Conservation (phyloP, 2,113 vertebrate species). For the Dinomys branickii region DNA sequence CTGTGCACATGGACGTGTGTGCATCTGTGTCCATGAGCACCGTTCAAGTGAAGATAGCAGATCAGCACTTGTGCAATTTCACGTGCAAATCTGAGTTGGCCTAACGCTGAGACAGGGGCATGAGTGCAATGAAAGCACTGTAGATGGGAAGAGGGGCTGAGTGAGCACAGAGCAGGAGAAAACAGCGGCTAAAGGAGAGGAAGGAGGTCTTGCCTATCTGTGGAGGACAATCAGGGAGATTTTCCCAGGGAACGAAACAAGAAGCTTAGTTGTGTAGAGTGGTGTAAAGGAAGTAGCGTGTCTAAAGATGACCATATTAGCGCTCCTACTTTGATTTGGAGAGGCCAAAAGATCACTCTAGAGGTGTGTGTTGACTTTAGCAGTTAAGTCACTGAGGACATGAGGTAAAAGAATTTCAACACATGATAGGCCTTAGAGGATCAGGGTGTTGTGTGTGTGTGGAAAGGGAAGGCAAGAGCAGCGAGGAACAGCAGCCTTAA, state of each 20-base stretch:
- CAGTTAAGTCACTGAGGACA: not conserved
- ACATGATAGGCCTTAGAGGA: not conserved
- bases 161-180: not conserved
- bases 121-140: not conserved
- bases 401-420: not conserved
- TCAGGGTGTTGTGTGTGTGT: not conserved
- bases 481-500: not conserved
- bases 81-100: not conserved
- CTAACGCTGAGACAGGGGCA: not conserved
- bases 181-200: not conserved
- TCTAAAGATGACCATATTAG: not conserved
- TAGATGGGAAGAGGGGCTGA: not conserved
- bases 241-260: not conserved
- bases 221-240: not conserved
- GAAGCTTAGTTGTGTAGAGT: not conserved
- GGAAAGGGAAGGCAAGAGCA: not conserved
- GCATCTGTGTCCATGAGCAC: not conserved
- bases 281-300: not conserved
- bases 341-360: not conserved
- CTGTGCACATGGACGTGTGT: not conserved
- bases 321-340: not conserved
- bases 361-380: not conserved
- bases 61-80: not conserved
- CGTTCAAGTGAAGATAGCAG: not conserved
- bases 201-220: not conserved